Evolutionary conservation across 2,888 invertebrate species (phyloP), one percentile per base, ranked within the genome.

Genomic region (Shargacucullia verbasci): DNA sequence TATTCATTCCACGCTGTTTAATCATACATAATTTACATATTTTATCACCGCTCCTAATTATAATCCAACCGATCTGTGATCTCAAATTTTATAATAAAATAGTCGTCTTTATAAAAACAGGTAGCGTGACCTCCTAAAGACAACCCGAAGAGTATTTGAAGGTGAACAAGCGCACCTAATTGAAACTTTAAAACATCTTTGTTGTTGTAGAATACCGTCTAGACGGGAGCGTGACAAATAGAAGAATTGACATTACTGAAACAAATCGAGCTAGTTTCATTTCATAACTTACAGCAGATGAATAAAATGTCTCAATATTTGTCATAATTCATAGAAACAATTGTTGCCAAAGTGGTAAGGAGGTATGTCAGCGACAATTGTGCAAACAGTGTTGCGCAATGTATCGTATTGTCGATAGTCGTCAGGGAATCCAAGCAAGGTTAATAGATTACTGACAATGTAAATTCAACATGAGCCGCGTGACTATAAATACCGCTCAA

Each of bases 311-410:
- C 39, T 49, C 39, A 46, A 50, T 58, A 57, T 57, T 60, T 45
- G 49, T 48, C 37, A 44, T 44, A 40, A 47, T 59, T 44, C 27
- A 34, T 7, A 34, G 53, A 54, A 50, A 61, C 44, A 64, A 58
- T 58, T 48, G 52, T 64, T 53, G 43, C 56, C 40, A 59, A 60
- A 59, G 52, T 70, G 58, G 41, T 73, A 66, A 64, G 29, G 15
- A 50, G 49, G 62, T 70, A 61, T 72, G 68, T 62, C 60, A 72
- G 44, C 58, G 67, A 70, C 86, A 84, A 72, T 85, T 87, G 83
- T 78, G 75, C 75, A 84, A 88, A 88, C 78, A 84, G 74, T 70
- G 80, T 87, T 88, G 81, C 74, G 84, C 80, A 86, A 88, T 85
- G 76, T 78, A 83, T 80, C 61, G 69, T 72, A 72, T 77, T 79